Evolutionary conservation across 2,113 vertebrate genomes (phyloP).

Genomic region (Uria aalge): DNA sequence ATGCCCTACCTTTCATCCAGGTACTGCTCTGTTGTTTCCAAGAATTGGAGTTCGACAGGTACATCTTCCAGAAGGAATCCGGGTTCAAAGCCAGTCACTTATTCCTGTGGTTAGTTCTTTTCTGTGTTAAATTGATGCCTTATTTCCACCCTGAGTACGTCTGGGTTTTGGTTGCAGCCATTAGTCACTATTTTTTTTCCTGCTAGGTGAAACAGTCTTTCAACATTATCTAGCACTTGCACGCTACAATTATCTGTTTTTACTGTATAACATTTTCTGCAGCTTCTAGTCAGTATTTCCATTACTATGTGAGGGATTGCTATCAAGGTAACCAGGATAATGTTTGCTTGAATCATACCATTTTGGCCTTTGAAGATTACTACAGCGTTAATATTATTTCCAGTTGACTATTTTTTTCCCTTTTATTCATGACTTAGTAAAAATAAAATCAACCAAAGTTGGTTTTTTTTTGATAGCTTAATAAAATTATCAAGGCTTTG

Average conservation of each 20-base stretch:
- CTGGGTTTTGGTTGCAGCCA: background rate
- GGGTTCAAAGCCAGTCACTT: background rate
- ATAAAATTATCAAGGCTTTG: background rate
- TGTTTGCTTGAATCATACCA: background rate
- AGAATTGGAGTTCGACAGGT: background rate
- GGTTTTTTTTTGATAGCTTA: background rate
- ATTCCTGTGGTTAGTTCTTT: background rate
- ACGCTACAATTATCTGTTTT: background rate
- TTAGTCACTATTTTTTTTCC: background rate
- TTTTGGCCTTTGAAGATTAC: background rate
- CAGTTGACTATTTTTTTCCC: background rate
- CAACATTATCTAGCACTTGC: background rate
- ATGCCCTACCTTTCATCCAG: background rate
- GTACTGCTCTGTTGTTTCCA: background rate
- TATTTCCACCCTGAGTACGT: background rate
- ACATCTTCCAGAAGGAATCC: background rate
- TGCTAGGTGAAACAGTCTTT: background rate
- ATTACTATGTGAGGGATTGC: background rate
- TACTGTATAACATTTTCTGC: background rate
- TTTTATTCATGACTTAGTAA: background rate
- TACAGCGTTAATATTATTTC: background rate
- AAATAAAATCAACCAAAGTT: background rate
- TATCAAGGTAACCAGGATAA: background rate
- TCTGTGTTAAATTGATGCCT: background rate
- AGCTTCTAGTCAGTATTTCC: conserved; percentile 22